Evolutionary conservation across 92 coral and sea anemone genomes (phyloP), one percentile per base, ranked within the genome.

Genomic region (Nematostella vectensis): DNA sequence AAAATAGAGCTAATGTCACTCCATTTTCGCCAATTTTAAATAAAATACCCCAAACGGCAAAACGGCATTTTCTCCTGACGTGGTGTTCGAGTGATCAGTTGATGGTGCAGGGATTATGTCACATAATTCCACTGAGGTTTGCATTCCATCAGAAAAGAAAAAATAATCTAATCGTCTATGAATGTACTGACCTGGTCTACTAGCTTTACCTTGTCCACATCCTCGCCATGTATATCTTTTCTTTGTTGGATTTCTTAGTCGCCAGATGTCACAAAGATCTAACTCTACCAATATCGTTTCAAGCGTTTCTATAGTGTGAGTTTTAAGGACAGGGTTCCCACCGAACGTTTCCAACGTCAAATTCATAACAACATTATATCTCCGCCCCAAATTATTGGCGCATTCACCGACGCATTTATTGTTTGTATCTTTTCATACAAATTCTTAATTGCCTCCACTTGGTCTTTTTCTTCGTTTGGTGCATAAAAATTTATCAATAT

Each of bases 151-250:
- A n/a, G n/a, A n/a, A n/a, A n/a, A n/a, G n/a, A n/a, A n/a, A n/a
- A n/a, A n/a, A 33, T 33, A 33, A 33, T 33, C 40, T 6, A 33
- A 15, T 33, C 40, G 6, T 15, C 40, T 6, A 33, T 33, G 8
- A 33, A 33, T 33, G 15, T 6, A 6, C n/a, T 61, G 37, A 25
- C 28, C 48, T 12, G 62, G 8, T 13, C 37, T 30, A 57, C 62
- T 31, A 18, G 23, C 18, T 31, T 3, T 57, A 2, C 48, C 62
- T 25, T 30, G 62, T 15, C 23, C 56, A 4, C 4, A 10, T 18
- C 38, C 56, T 13, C 67, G 38, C 67, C 67, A 48, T 18, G 58
- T 61, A 47, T 24, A 61, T 47, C 58, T 27, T 33, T 43, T 61
- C 27, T 36, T 23, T 18, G n/a, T 18, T 21, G 33, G 59, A 25